phyloP scores from a whole-genome alignment of 1,140 invertebrate species.

The Cotesia typhae region DNA sequence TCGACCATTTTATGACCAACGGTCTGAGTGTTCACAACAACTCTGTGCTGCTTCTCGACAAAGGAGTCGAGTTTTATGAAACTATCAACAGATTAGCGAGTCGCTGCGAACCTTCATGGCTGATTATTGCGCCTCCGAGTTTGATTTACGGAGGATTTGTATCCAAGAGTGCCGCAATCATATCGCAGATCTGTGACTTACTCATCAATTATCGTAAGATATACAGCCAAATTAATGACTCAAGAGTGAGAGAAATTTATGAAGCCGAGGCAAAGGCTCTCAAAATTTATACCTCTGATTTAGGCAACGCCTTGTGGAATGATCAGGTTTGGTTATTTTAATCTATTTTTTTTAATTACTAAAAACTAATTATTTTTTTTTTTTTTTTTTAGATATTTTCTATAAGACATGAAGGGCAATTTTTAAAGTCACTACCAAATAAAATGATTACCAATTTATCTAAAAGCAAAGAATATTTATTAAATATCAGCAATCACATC shows the following conservation, averaged over 20 bases:
- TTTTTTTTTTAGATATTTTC: not conserved
- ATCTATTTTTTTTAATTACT: slow-evolving; percentile 1
- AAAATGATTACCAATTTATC: slow-evolving; percentile 36
- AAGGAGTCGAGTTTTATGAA: slow-evolving; percentile 57
- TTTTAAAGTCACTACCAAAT: slow-evolving; percentile 41
- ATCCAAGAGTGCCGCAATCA: slow-evolving; percentile 44
- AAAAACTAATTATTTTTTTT: not conserved
- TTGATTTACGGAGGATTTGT: slow-evolving; percentile 56
- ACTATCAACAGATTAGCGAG: slow-evolving; percentile 46
- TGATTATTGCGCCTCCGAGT: slow-evolving; percentile 50
- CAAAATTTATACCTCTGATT: slow-evolving; percentile 44
- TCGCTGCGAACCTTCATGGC: slow-evolving; percentile 37
- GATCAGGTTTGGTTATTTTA: slow-evolving; percentile 35
- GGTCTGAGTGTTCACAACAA: slow-evolving; percentile 51
- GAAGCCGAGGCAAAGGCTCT: slow-evolving; percentile 33
- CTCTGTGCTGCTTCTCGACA: slow-evolving; percentile 46
- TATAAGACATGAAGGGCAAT: slow-evolving; percentile 22
- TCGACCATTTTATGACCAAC: slow-evolving; percentile 45
- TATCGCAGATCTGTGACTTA: slow-evolving; percentile 54
- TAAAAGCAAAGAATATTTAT: slow-evolving; percentile 37
- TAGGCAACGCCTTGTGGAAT: slow-evolving; percentile 47
- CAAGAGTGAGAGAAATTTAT: slow-evolving; percentile 26
- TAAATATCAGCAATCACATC: slow-evolving; percentile 51
- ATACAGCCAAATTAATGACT: slow-evolving; percentile 24
- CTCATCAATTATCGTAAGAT: slow-evolving; percentile 49